Percentiles rank a stretch among this genome's conserved stretches.
Evolutionary conservation across 2,888 invertebrate genomes (phyloP).

Genomic region (Eupithecia abbreviata): DNA sequence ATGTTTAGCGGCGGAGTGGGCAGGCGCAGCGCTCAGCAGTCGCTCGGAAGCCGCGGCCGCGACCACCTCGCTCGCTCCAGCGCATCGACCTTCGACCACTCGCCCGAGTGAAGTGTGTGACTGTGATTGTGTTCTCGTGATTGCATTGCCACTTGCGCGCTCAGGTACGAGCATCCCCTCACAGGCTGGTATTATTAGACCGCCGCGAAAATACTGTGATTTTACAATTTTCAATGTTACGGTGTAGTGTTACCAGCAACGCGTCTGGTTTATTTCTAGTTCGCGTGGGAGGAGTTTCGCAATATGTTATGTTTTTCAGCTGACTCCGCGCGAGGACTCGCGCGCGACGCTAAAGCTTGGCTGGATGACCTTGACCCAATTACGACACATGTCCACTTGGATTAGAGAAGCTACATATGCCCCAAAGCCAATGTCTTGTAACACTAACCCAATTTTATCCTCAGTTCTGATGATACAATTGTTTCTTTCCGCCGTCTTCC

Average conservation of each 20-base stretch:
- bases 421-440: slow-evolving; percentile 24
- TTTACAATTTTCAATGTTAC: slow-evolving; percentile 66
- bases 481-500: neutral
- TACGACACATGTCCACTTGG: slow-evolving; percentile 50
- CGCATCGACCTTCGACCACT: slow-evolving; percentile 79
- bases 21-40: slow-evolving; percentile 67
- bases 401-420: slow-evolving; percentile 34
- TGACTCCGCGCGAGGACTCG: slow-evolving; percentile 48
- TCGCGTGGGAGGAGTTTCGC: slow-evolving; percentile 69
- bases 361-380: slow-evolving; percentile 77
- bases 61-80: slow-evolving; percentile 78
- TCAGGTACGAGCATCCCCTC: slow-evolving; percentile 53
- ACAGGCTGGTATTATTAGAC: slow-evolving; percentile 56
- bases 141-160: slow-evolving; percentile 57
- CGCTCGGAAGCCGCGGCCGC: slow-evolving; percentile 80
- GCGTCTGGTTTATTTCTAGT: slow-evolving; percentile 78
- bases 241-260: slow-evolving; percentile 77
- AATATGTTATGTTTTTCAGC: slow-evolving; percentile 60
- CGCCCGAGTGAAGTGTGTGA: slow-evolving; percentile 80
- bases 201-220: slow-evolving; percentile 56
- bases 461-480: neutral
- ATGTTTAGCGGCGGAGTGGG: slow-evolving; percentile 69
- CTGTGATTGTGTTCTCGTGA: slow-evolving; percentile 76
- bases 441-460: slow-evolving; percentile 16
- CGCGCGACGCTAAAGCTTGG: slow-evolving; percentile 47